These are phyloP conservation scores for Halcyon senegalensis DNA, from an alignment of 2,113 vertebrate species.

Conservation along the genomic window DNA sequence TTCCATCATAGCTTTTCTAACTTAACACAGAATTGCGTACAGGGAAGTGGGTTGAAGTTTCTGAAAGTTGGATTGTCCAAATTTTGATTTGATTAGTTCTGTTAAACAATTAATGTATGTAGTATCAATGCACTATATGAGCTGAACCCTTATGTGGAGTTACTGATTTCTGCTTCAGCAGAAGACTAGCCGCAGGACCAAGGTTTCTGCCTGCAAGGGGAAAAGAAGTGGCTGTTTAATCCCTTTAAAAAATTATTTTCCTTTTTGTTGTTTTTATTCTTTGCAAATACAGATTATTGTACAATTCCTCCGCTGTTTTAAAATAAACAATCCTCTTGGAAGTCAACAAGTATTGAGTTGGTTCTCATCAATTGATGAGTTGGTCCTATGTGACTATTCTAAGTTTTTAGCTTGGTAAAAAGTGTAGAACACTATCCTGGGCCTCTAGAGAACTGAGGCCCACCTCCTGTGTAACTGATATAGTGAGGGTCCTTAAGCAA, in stretches of 20 bases:
- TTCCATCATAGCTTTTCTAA: not conserved
- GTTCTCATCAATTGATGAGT: not conserved
- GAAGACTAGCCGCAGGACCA: not conserved
- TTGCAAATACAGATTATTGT: not conserved
- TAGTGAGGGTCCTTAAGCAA: not conserved
- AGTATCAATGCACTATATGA: not conserved
- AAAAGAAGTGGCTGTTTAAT: not conserved
- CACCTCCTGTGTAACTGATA: not conserved
- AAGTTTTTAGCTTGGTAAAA: not conserved
- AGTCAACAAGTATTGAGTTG: not conserved
- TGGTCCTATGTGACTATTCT: fast-evolving
- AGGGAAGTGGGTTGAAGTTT: not conserved
- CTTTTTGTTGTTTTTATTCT: not conserved
- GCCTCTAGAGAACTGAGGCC: not conserved
- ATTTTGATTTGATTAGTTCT: not conserved
- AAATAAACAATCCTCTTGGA: not conserved
- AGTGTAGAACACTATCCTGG: not conserved
- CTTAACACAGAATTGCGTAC: not conserved
- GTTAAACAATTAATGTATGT: not conserved
- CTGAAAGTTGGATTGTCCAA: not conserved
- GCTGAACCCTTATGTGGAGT: not conserved
- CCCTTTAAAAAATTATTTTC: not conserved
- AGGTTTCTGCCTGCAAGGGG: not conserved
- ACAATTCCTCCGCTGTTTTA: not conserved
- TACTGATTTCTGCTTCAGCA: not conserved